Evolutionary conservation across 1,140 invertebrate species (phyloP).

Genomic region (Aphelinus atriplicis): DNA sequence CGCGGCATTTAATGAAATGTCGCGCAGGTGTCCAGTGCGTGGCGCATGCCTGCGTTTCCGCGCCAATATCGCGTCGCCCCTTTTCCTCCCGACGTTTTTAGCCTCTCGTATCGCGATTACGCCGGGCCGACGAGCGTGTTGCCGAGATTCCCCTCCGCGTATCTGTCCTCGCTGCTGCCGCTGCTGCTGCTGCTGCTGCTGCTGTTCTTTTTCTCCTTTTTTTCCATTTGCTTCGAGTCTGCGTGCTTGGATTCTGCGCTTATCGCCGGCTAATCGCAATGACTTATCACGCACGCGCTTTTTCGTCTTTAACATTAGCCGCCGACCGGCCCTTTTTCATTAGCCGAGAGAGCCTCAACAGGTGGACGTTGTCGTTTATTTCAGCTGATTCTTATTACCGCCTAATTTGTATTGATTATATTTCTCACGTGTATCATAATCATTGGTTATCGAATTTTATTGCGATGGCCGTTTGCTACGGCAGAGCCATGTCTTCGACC

Average conservation of each 20-base stretch:
- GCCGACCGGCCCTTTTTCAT: no score
- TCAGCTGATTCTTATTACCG: no score
- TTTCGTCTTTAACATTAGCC: no score
- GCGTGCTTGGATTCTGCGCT: conserved; percentile 12
- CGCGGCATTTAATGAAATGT: conserved; percentile 64
- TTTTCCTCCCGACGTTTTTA: conserved; percentile 36
- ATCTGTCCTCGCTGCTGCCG: no score
- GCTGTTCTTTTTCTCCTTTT: background rate
- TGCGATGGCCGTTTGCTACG: no score
- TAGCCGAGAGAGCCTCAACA: no score
- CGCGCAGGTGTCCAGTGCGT: conserved; percentile 61
- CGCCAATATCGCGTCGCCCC: conserved; percentile 43
- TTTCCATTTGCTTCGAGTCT: background rate
- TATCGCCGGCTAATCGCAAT: conserved; percentile 7
- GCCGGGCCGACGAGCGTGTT: conserved; percentile 38
- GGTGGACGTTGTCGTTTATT: no score
- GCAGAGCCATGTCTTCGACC: no score
- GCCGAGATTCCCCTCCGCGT: conserved; percentile 33
- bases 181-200: background rate
- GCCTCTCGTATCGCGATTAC: conserved; percentile 15
- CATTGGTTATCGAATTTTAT: no score
- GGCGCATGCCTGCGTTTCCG: conserved; percentile 52
- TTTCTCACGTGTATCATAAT: no score
- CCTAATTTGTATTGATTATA: no score
- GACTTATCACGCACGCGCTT: no score